Evolutionary conservation across 2,797 vertebrate species (phyloP).

Genomic region (Phrynocephalus guinanensis): DNA sequence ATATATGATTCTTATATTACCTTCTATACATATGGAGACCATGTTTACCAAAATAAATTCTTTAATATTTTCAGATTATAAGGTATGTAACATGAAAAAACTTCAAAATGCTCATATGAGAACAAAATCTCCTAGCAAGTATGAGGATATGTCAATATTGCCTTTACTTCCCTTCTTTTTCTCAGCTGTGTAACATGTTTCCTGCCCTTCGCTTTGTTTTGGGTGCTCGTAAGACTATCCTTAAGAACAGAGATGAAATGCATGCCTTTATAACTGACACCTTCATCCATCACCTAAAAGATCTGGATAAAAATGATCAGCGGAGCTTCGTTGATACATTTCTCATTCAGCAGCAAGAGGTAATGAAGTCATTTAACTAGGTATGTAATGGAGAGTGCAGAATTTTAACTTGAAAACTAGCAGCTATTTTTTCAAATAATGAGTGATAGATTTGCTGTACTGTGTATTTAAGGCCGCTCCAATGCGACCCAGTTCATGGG

Average conservation of each 20-base stretch:
- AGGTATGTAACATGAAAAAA: no score
- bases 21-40: no score
- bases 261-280: not conserved
- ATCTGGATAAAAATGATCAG: conserved; percentile 26
- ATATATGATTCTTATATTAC: no score
- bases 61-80: no score
- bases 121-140: no score
- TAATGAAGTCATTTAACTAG: not conserved
- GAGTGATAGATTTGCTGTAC: no score
- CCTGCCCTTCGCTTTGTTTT: conserved; percentile 15
- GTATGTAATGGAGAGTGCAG: not conserved
- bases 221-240: not conserved
- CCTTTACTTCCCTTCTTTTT: not conserved
- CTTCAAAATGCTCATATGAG: no score
- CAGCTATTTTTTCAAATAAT: not conserved
- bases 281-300: conserved; percentile 9
- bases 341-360: conserved; percentile 11
- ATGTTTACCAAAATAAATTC: no score
- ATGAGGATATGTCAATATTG: no score
- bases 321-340: conserved; percentile 30
- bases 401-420: not conserved
- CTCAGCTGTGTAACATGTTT: conserved; percentile 29
- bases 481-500: no score
- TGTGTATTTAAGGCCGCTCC: not conserved
- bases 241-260: not conserved